phyloP scores from a whole-genome alignment of 2,797 vertebrate genomes.

The Enoplosus armatus region DNA sequence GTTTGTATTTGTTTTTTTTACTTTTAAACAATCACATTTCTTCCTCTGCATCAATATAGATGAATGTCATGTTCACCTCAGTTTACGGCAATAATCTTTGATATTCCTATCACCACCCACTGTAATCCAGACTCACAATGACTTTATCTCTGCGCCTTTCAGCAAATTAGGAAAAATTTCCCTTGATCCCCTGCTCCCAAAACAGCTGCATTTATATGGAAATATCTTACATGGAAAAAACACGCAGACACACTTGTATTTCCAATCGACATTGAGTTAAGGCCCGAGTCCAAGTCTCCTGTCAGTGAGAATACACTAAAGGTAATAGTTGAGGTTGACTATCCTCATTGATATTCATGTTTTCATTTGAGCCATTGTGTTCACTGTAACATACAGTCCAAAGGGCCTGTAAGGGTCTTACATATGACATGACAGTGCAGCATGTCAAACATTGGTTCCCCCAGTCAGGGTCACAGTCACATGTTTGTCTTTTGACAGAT shows the following conservation, averaged over 20 bases:
- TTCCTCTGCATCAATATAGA: conserved; percentile 13
- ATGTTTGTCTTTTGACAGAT: conserved; percentile 4
- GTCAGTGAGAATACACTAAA: not conserved
- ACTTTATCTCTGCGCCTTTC: conserved; percentile 45
- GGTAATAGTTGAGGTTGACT: not conserved
- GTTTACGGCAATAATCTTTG: conserved; percentile 34
- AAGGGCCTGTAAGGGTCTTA: conserved; percentile 1
- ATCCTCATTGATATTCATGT: conserved; percentile 39
- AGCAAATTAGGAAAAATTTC: conserved; percentile 44
- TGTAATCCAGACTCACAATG: conserved; percentile 33
- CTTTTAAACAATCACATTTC: conserved; percentile 33
- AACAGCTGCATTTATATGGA: conserved; percentile 60
- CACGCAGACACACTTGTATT: not conserved
- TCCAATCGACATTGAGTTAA: not conserved
- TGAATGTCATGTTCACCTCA: conserved; percentile 30
- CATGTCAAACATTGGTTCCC: not conserved
- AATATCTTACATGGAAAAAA: conserved; percentile 14
- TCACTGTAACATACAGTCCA: conserved; percentile 10
- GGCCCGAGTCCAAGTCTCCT: not conserved
- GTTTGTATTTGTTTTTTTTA: not conserved
- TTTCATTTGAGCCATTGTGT: conserved; percentile 15
- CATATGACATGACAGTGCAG: conserved; percentile 12
- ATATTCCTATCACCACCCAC: conserved; percentile 45
- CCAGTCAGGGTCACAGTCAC: not conserved
- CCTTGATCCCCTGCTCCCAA: conserved; percentile 23